A percentile compares a stretch with the other conserved stretches of the same genome.
Conservation (phyloP, 2,888 invertebrate species). For the Agonopterix heracliana region DNA sequence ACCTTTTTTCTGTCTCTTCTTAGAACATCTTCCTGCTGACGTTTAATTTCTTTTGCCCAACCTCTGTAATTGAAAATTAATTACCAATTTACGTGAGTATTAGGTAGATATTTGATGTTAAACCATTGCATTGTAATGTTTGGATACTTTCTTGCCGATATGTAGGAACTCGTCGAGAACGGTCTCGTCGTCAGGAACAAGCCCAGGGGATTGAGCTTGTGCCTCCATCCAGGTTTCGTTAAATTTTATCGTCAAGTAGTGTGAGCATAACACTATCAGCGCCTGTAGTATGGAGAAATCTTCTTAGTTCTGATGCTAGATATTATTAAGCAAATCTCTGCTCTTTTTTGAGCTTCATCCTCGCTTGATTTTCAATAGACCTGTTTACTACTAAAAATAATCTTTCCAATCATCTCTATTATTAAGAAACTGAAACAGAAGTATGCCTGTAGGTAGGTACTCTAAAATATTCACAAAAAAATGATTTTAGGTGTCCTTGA, state of each 20-base stretch:
- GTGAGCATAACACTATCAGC: constrained; percentile 45
- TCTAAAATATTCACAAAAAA: too few species aligned
- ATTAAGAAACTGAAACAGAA: too few species aligned
- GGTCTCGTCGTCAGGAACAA: constrained; percentile 31
- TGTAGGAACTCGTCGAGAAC: constrained; percentile 45
- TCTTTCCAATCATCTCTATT: too few species aligned
- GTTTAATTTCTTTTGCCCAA: constrained; percentile 51
- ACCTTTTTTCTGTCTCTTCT: constrained; percentile 32
- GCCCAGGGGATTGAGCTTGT: constrained; percentile 18
- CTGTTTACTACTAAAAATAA: not conserved
- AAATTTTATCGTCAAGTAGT: constrained; percentile 52
- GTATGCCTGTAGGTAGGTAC: too few species aligned
- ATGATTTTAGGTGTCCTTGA: too few species aligned
- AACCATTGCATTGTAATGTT: too few species aligned
- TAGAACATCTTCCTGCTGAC: constrained; percentile 43
- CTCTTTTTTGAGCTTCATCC: too few species aligned
- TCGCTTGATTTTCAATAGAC: too few species aligned
- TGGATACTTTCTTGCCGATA: constrained; percentile 33
- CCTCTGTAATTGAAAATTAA: constrained; percentile 30
- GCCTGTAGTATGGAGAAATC: constrained; percentile 26
- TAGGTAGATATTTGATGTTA: too few species aligned
- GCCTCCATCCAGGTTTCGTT: constrained; percentile 54
- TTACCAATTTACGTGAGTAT: too few species aligned
- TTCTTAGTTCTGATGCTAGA: not conserved
- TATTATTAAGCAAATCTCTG: too few species aligned